These are phyloP conservation scores for Hormiphora californensis DNA, from an alignment of 37 sponge, comb jelly and placozoan genomes.

Conservation along the genomic window DNA sequence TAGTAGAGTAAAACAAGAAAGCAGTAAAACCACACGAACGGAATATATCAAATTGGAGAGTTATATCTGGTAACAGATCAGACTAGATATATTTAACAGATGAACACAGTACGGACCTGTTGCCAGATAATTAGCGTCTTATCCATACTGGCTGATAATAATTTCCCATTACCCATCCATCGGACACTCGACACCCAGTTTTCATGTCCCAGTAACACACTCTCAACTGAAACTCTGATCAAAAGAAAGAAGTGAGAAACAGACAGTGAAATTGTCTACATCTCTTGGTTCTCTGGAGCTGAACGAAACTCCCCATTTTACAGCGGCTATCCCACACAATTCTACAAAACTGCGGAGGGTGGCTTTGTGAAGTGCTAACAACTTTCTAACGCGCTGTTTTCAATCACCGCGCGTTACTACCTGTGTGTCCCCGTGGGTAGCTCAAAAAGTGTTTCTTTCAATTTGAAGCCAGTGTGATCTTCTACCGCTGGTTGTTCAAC, in stretches of 20 bases:
- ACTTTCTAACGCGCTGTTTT: no score
- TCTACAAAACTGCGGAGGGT: no score
- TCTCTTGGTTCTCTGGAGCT: neutral
- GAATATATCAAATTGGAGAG: neutral
- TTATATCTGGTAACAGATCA: neutral
- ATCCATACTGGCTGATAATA: constrained; percentile 42
- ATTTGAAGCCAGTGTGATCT: neutral
- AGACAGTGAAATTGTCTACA: neutral
- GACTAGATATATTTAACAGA: neutral
- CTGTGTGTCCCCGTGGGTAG: neutral
- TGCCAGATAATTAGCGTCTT: constrained; percentile 29
- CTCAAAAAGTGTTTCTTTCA: constrained; percentile 21
- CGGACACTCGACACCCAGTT: constrained; percentile 12
- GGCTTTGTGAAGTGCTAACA: no score
- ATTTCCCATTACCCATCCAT: constrained; percentile 35
- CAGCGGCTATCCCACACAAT: neutral
- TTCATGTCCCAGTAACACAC: neutral
- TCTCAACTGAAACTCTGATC: neutral
- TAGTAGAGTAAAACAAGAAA: no score
- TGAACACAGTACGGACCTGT: neutral
- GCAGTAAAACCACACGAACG: no score
- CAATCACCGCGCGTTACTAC: neutral
- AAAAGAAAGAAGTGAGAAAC: neutral
- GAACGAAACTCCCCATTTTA: neutral
- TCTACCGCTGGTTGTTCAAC: no score